These are phyloP conservation scores for Oxyteleia sp. DNA, from an alignment of 2,888 invertebrate genomes.

Conservation along the genomic window DNA sequence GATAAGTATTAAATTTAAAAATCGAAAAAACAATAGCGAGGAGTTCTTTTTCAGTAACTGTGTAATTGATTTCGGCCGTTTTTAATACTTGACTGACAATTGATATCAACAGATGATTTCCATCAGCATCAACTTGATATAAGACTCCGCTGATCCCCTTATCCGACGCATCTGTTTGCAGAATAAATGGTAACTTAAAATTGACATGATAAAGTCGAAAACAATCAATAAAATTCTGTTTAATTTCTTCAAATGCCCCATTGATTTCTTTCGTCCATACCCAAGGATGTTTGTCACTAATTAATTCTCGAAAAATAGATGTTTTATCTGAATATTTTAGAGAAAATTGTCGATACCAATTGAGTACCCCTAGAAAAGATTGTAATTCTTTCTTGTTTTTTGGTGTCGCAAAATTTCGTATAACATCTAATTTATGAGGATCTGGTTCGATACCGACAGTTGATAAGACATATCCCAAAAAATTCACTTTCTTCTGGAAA, in stretches of 20 bases:
- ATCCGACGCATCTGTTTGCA: conserved; percentile 13
- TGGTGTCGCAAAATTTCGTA: neutral
- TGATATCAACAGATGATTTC: neutral
- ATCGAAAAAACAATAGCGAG: conserved; percentile 14
- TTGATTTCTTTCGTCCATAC: neutral
- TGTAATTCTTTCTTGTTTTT: conserved; percentile 1
- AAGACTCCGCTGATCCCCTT: conserved; percentile 10
- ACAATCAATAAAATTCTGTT: conserved; percentile 2
- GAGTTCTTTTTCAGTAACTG: conserved; percentile 7
- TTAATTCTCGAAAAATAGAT: conserved; percentile 1
- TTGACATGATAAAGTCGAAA: neutral
- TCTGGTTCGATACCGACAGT: neutral
- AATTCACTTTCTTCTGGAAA: neutral
- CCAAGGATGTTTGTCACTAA: conserved; percentile 6
- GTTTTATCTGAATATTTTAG: neutral
- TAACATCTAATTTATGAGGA: neutral
- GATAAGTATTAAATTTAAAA: too few species aligned
- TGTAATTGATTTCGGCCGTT: conserved; percentile 6
- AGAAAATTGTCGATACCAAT: conserved; percentile 15
- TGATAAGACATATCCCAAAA: conserved; percentile 5
- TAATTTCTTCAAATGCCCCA: neutral
- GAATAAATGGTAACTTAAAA: neutral
- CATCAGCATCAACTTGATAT: neutral
- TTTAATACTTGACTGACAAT: neutral
- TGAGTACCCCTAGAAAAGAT: neutral